Base-by-base conservation (phyloP, 2,113 vertebrate species). In the Stercorarius parasiticus region DNA sequence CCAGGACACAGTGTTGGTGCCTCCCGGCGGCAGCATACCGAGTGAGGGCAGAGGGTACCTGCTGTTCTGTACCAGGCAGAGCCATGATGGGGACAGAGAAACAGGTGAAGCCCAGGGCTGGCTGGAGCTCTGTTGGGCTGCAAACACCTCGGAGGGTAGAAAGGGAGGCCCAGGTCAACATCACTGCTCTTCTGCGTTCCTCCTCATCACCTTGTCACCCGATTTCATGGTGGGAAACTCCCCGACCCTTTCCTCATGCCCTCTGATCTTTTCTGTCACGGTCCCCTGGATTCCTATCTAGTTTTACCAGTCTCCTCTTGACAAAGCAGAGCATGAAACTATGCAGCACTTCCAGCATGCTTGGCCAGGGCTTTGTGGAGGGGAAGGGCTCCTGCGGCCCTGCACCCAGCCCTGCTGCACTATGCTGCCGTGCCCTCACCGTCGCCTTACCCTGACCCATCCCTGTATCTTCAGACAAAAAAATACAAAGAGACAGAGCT, bases 31-130 rank as follows among this genome's bases (percentile, higher is more conserved):
- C 53, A 65, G 62, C 30, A 62, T 40, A 66, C 6, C 1, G 5
- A 55, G n/a, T 0, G 0, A 56, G 59, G 32, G 7, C 1, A 1
- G 22, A 86, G 36, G 14, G 16, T 23, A 62, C 61, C n/a, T 4
- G 17, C 61, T 56, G 22, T 38, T 82, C 78, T 71, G 17, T 38
- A 55, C 5, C 2, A 3, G 42, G 21, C 47, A 76, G n/a, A 50
- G 19, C 34, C 9, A 1, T 11, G 25, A 82, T 25, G 29, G 32
- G 26, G 25, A 30, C 4, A 36, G 58, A 86, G 66, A 76, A 90
- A 58, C 5, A 42, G 26, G 10, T 32, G 26, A 80, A 67, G 13
- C 3, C 9, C 26, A 67, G 53, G 23, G 6, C 11, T 38, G 17
- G 17, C 26, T 71, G 29, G 45, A 76, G 43, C 14, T 95, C 70